Evolutionary conservation across 2,797 vertebrate species (phyloP).

Genomic region (Pelobates cultripes): DNA sequence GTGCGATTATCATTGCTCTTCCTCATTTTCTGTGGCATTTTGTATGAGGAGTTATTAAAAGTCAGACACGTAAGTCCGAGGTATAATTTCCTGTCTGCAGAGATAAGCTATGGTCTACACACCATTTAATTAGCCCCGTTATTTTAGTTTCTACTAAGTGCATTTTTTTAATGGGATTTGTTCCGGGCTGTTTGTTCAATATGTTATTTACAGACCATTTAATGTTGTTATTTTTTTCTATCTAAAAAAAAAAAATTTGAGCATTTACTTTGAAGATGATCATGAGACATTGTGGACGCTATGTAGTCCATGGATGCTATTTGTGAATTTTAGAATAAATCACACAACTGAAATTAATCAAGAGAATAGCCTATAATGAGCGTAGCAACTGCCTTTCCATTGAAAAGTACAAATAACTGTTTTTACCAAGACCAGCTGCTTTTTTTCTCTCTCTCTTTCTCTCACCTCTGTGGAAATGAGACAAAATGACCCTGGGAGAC

Average conservation of each 20-base stretch:
- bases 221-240: conserved; percentile 31
- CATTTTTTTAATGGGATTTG: conserved; percentile 66
- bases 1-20: conserved; percentile 70
- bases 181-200: conserved; percentile 49
- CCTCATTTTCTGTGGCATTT: conserved; percentile 65
- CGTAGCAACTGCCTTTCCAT: conserved; percentile 18
- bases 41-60: conserved; percentile 55
- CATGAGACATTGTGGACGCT: conserved; percentile 21
- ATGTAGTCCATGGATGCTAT: conserved; percentile 25
- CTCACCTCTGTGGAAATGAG: conserved; percentile 43
- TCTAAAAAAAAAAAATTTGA: background rate
- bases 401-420: conserved; percentile 46
- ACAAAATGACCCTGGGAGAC: conserved; percentile 32
- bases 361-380: conserved; percentile 51
- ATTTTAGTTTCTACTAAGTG: conserved; percentile 69
- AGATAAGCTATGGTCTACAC: conserved; percentile 66
- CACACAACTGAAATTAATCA: conserved; percentile 43
- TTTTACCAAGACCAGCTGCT: conserved; percentile 36
- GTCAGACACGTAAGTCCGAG: conserved; percentile 53
- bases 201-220: conserved; percentile 55
- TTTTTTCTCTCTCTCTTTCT: conserved; percentile 31
- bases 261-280: conserved; percentile 43
- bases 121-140: conserved; percentile 69
- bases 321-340: conserved; percentile 26
- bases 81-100: conserved; percentile 67